These are phyloP conservation scores for Tachina fera DNA, from an alignment of 2,888 invertebrate species.

Conservation along the genomic window DNA sequence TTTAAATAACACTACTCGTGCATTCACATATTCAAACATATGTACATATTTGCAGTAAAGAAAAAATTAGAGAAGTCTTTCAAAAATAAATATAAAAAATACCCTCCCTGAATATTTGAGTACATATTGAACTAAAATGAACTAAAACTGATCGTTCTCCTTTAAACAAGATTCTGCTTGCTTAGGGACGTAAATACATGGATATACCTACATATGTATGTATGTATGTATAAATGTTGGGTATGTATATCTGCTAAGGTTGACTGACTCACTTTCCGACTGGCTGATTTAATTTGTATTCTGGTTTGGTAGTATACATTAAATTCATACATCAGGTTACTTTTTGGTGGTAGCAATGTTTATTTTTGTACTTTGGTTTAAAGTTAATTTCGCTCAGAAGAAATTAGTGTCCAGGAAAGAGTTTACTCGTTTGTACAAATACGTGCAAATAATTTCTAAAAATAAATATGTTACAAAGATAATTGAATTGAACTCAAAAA, in stretches of 20 bases:
- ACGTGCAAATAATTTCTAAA: no score
- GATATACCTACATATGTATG: not conserved
- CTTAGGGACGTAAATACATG: not conserved
- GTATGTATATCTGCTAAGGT: not conserved
- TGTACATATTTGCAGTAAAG: slow-evolving; percentile 52
- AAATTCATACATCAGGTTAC: not conserved
- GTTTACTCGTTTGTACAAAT: not conserved
- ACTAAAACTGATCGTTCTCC: slow-evolving; percentile 45
- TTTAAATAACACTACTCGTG: not conserved
- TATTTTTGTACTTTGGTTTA: slow-evolving; percentile 1
- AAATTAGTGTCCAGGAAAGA: not conserved
- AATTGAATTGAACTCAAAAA: no score
- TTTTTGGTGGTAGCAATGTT: slow-evolving; percentile 28
- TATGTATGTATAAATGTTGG: not conserved
- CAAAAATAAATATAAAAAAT: slow-evolving; percentile 29
- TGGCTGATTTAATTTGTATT: slow-evolving; percentile 27
- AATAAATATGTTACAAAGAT: not conserved
- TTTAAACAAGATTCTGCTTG: slow-evolving; percentile 54
- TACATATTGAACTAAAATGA: slow-evolving; percentile 38
- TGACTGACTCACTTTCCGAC: slow-evolving; percentile 43
- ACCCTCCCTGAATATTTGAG: slow-evolving; percentile 61
- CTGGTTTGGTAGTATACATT: slow-evolving; percentile 24
- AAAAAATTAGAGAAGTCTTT: slow-evolving; percentile 53
- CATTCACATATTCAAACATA: slow-evolving; percentile 10
- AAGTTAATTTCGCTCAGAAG: not conserved